phyloP scores from a whole-genome alignment of 2,888 invertebrate genomes.

The Phytoseiulus persimilis region DNA sequence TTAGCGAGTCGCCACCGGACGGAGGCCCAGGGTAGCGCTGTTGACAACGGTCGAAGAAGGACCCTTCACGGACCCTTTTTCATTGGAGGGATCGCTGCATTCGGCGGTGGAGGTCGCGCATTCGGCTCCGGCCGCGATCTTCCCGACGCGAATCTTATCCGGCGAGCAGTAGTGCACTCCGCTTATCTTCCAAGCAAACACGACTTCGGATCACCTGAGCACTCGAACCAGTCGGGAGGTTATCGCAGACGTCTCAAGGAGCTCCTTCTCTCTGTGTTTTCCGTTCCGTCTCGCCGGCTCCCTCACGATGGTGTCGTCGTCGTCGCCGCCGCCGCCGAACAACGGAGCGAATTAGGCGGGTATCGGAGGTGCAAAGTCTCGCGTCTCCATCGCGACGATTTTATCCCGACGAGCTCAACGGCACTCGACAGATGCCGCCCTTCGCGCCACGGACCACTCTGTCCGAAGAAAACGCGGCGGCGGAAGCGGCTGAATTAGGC shows the following conservation, averaged over 20 bases:
- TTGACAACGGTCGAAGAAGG: background rate
- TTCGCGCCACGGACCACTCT: background rate
- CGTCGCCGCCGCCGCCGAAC: background rate
- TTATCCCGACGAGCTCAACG: too few species aligned
- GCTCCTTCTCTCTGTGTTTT: background rate
- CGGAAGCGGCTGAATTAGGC: too few species aligned
- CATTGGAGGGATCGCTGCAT: background rate
- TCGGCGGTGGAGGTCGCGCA: too few species aligned
- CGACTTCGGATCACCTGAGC: background rate
- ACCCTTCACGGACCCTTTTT: background rate
- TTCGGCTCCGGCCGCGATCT: too few species aligned
- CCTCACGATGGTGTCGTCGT: background rate
- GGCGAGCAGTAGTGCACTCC: background rate
- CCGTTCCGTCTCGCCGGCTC: too few species aligned
- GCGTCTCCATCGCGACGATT: too few species aligned
- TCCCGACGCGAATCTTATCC: background rate
- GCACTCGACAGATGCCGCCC: background rate
- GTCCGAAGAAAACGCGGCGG: too few species aligned
- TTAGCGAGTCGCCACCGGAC: background rate
- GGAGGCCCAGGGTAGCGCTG: background rate
- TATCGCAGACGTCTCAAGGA: slow-evolving; percentile 5
- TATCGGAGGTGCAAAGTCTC: background rate
- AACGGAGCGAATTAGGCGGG: too few species aligned
- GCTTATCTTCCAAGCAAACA: background rate
- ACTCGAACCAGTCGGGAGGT: background rate